Base-by-base conservation (phyloP, 2,888 invertebrate genomes). In the Acrocera orbiculus region DNA sequence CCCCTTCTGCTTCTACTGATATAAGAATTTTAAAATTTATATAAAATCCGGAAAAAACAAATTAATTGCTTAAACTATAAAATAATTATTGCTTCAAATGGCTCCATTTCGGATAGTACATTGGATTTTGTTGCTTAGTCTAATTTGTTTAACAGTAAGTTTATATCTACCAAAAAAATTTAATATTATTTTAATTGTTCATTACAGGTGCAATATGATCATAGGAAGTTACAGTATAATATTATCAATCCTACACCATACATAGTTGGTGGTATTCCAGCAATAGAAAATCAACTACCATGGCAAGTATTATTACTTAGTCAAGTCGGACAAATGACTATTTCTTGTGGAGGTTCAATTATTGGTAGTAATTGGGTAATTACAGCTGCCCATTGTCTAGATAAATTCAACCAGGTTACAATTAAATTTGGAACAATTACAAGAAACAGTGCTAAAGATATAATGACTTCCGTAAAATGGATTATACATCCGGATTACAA, bases 371-470 rank as follows among this genome's bases (percentile, higher is more conserved):
- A 25, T 2, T 56, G 53, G 51, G 54, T 58, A n/a, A 40, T 56
- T 1, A 58, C 58, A 0, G 58, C 57, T 2, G 57, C 49, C 2
- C 57, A 58, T 38, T 58, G 57, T 30, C 47, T 49, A 9, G 46
- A 47, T 26, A 50, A 47, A 0, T 38, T 40, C 2, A 34, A 20
- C 4, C 50, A 50, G 1, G 25, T 56, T 2, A 47, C 42, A 4
- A 24, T 56, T 1, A 37, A 50, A 5, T 56, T 57, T 26, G 56
- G 56, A 30, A 50, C 45, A 3, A 41, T 47, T 0, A 27, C 47
- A 5, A 31, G 54, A 3, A 43, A 51, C n/a, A 36, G 46, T 2
- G 42, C 46, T 0, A 44, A 39, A 2, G n/a, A 40, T 13, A 48
- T 43, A 16, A 51, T 54, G 50, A 51, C 50, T 0, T 43, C 55